Evolutionary conservation across 2,888 invertebrate genomes (phyloP).

Genomic region (Iselma pallidipennis): DNA sequence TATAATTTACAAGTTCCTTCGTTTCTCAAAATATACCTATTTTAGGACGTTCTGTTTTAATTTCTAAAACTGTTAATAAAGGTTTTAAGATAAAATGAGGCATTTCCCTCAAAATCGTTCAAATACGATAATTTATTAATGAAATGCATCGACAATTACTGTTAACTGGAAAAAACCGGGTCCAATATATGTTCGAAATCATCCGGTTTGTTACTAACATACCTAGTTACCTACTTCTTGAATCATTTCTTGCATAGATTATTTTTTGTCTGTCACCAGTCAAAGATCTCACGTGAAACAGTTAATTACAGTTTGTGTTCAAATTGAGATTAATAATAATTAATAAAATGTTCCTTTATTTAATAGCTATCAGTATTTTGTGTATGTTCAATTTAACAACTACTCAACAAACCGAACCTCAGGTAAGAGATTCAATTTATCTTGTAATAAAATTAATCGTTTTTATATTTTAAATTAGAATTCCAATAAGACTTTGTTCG

Average conservation of each 20-base stretch:
- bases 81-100: too few relatives aligned
- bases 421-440: not conserved
- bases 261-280: conserved; percentile 15
- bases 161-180: conserved; percentile 4
- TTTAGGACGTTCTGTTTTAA: too few relatives aligned
- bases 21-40: too few relatives aligned
- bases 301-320: too few relatives aligned
- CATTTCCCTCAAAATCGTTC: too few relatives aligned
- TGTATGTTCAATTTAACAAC: too few relatives aligned
- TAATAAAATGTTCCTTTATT: conserved; percentile 4
- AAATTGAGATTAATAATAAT: too few relatives aligned
- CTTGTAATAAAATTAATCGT: not conserved
- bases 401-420: not conserved
- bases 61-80: too few relatives aligned
- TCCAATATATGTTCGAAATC: conserved; percentile 2
- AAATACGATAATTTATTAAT: too few relatives aligned
- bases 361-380: conserved; percentile 3
- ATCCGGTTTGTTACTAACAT: conserved; percentile 17
- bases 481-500: not conserved
- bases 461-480: not conserved
- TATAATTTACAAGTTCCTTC: too few relatives aligned
- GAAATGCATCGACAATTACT: too few relatives aligned
- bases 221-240: conserved; percentile 30
- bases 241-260: conserved; percentile 10
- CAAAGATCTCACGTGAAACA: conserved; percentile 9